phyloP scores from a whole-genome alignment of 2,888 invertebrate genomes.

The Ectobius pallidus region DNA sequence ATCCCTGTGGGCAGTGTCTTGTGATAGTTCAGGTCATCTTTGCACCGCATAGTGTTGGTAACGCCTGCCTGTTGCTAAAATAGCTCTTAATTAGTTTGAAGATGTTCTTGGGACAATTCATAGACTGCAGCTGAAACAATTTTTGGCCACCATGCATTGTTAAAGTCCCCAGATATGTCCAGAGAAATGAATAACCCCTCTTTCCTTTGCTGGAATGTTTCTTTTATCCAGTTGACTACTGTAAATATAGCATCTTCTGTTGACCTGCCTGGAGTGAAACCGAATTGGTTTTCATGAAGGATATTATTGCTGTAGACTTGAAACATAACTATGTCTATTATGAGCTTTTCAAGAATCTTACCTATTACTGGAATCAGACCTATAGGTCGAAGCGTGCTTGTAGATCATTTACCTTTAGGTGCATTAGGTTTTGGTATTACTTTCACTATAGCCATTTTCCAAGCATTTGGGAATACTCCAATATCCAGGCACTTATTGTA shows the following conservation, averaged over 20 bases:
- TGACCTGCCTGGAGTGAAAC: too few species aligned
- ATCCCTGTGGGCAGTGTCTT: too few species aligned
- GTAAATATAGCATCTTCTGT: too few species aligned
- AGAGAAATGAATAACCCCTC: too few species aligned
- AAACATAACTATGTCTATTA: not conserved
- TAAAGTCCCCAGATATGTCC: too few species aligned
- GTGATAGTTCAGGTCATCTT: not conserved
- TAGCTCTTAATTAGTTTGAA: not conserved
- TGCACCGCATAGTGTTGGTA: not conserved
- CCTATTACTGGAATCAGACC: not conserved
- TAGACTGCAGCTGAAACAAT: not conserved
- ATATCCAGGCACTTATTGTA: too few species aligned
- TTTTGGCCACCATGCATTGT: conserved; percentile 3
- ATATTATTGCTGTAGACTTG: not conserved
- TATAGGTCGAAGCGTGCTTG: not conserved
- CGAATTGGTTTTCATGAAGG: too few species aligned
- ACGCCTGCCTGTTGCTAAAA: not conserved
- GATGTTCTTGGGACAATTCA: too few species aligned
- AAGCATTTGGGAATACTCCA: too few species aligned
- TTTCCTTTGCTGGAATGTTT: not conserved
- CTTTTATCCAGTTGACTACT: not conserved
- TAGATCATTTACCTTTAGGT: not conserved
- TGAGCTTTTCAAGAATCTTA: not conserved
- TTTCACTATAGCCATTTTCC: too few species aligned
- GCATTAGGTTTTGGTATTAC: too few species aligned